Evolutionary conservation across 2,797 vertebrate species (phyloP).

Genomic region (Scyliorhinus canicula): DNA sequence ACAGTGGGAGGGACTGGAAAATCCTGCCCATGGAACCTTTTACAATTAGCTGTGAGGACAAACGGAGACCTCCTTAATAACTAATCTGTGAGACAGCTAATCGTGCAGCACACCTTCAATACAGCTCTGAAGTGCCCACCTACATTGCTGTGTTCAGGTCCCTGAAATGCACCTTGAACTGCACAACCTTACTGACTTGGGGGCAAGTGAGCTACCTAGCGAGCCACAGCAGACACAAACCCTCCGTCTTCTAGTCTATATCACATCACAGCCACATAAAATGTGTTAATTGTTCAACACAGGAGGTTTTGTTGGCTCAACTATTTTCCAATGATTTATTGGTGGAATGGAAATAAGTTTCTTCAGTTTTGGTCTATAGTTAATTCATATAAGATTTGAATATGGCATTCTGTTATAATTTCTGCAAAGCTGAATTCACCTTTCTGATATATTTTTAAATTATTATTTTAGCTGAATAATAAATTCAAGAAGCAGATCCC

Average conservation of each 20-base stretch:
- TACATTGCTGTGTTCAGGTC: not conserved
- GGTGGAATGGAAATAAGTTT: not conserved
- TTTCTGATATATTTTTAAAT: not conserved
- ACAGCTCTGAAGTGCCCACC: not conserved
- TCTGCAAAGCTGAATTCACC: not conserved
- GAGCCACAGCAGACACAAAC: not conserved
- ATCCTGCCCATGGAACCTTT: too few relatives aligned
- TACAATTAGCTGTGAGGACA: too few relatives aligned
- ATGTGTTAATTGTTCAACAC: not conserved
- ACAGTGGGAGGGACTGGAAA: too few relatives aligned
- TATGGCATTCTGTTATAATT: not conserved
- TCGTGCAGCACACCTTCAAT: not conserved
- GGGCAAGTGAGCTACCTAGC: not conserved
- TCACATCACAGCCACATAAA: not conserved
- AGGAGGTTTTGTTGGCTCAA: not conserved
- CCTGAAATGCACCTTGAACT: not conserved
- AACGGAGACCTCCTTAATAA: too few relatives aligned
- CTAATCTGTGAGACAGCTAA: not conserved
- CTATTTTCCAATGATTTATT: not conserved
- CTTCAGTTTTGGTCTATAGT: not conserved
- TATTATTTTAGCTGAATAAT: constrained; percentile 52
- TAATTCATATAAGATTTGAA: not conserved
- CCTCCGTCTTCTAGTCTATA: not conserved
- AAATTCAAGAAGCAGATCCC: constrained; percentile 58
- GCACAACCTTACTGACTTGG: not conserved